phyloP scores from a whole-genome alignment of 2,797 vertebrate genomes.

The Halcyon leucocephala region DNA sequence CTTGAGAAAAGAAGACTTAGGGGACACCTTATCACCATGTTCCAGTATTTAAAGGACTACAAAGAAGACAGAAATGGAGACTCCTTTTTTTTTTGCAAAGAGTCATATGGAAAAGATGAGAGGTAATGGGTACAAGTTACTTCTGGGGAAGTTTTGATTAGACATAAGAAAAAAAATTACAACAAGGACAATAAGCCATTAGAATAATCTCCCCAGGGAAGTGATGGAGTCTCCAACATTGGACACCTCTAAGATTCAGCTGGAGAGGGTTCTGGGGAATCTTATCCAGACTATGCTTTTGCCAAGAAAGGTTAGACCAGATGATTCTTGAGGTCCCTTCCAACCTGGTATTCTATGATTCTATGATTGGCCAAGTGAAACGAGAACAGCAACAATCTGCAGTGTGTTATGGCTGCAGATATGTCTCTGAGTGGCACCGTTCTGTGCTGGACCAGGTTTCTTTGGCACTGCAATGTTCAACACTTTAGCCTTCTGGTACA shows the following conservation, averaged over 20 bases:
- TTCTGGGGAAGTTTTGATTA: background rate
- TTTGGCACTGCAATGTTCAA: background rate
- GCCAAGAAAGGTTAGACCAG: background rate
- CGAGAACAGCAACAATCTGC: background rate
- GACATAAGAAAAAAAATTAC: background rate
- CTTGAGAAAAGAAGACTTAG: background rate
- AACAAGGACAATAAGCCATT: background rate
- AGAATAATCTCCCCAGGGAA: background rate
- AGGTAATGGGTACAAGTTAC: background rate
- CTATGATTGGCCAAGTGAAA: background rate
- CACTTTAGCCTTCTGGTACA: background rate
- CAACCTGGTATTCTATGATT: background rate
- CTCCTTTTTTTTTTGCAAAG: background rate
- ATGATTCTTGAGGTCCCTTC: background rate
- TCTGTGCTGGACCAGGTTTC: background rate
- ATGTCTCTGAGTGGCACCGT: accelerated
- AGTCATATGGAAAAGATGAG: background rate
- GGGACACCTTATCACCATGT: background rate
- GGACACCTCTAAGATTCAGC: background rate
- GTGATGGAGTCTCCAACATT: background rate
- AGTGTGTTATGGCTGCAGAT: background rate
- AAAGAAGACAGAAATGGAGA: background rate
- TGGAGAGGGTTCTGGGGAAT: background rate
- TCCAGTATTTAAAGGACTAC: background rate
- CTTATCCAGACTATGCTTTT: background rate